phyloP scores from a whole-genome alignment of 92 coral and sea anemone species.

The Scolanthus callimorphus region DNA sequence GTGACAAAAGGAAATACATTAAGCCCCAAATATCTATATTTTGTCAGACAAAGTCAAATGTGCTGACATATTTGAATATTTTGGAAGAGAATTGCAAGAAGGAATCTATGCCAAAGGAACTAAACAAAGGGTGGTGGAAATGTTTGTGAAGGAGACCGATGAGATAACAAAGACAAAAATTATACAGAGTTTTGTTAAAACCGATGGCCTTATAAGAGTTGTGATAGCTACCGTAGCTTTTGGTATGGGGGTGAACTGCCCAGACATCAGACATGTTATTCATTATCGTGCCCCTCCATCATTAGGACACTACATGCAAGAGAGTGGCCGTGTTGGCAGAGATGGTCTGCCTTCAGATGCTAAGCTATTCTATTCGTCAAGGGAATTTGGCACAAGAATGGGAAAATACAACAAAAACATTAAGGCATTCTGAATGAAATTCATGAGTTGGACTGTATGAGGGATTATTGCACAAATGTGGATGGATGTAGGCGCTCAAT shows the following conservation, averaged over 20 bases:
- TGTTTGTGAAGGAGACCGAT: constrained; percentile 36
- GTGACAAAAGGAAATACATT: constrained; percentile 6
- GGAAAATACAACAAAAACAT: constrained; percentile 9
- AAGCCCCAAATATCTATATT: constrained; percentile 17
- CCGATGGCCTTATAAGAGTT: constrained; percentile 14
- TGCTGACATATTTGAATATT: constrained; percentile 25
- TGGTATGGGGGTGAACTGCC: constrained; percentile 45
- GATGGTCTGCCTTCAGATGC: constrained; percentile 30
- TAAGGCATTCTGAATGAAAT: constrained; percentile 3
- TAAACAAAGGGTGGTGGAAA: constrained; percentile 25
- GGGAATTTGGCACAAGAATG: constrained; percentile 14
- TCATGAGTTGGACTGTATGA: constrained; percentile 5
- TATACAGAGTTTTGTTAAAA: constrained; percentile 12
- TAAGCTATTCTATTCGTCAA: constrained; percentile 24
- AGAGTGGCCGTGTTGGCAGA: constrained; percentile 28
- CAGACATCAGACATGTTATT: constrained; percentile 21
- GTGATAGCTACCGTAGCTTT: constrained; percentile 43
- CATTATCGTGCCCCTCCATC: constrained; percentile 26
- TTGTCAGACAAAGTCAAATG: constrained; percentile 29
- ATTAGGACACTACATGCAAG: constrained; percentile 11
- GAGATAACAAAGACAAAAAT: constrained; percentile 18
- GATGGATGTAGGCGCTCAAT: neutral
- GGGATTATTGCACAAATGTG: neutral
- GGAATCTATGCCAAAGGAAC: constrained; percentile 5
- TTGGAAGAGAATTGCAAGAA: constrained; percentile 20